Conservation (phyloP, 2,888 invertebrate species). For the Drosophila suboccidentalis region DNA sequence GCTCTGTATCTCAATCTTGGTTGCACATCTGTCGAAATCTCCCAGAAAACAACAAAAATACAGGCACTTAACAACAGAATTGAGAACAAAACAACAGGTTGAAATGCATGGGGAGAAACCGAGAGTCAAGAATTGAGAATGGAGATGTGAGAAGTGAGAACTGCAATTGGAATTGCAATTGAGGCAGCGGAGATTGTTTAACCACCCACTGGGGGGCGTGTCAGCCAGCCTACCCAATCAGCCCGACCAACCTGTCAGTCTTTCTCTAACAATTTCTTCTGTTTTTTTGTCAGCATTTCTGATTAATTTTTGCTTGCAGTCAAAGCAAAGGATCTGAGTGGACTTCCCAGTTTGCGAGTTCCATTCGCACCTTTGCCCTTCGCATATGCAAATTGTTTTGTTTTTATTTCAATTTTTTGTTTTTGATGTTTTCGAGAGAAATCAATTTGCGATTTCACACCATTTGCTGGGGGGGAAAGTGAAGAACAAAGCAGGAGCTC, state of each 20-base stretch:
- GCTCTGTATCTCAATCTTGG: neutral
- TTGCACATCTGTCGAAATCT: constrained; percentile 8
- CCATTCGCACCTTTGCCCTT: constrained; percentile 5
- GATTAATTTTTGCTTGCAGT: constrained; percentile 52
- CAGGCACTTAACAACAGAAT: constrained; percentile 2
- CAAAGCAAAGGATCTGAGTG: constrained; percentile 31
- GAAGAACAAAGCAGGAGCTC: neutral
- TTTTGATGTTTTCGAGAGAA: constrained; percentile 25
- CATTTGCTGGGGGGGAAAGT: constrained; percentile 6
- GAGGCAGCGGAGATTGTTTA: constrained; percentile 22
- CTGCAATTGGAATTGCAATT: constrained; percentile 16
- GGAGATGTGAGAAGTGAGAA: neutral
- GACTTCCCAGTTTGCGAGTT: neutral
- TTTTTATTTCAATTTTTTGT: constrained; percentile 7
- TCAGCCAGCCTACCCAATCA: constrained; percentile 12
- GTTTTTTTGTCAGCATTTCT: constrained; percentile 8
- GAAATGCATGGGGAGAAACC: neutral
- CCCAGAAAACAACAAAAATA: neutral
- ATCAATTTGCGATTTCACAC: constrained; percentile 29
- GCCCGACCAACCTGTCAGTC: constrained; percentile 14
- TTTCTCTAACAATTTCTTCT: constrained; percentile 14
- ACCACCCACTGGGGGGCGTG: constrained; percentile 53
- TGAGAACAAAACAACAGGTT: constrained; percentile 7
- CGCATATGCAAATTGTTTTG: constrained; percentile 18
- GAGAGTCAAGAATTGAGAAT: neutral